Evolutionary conservation across 2,888 invertebrate species (phyloP).

Genomic region (Buathra laborator): DNA sequence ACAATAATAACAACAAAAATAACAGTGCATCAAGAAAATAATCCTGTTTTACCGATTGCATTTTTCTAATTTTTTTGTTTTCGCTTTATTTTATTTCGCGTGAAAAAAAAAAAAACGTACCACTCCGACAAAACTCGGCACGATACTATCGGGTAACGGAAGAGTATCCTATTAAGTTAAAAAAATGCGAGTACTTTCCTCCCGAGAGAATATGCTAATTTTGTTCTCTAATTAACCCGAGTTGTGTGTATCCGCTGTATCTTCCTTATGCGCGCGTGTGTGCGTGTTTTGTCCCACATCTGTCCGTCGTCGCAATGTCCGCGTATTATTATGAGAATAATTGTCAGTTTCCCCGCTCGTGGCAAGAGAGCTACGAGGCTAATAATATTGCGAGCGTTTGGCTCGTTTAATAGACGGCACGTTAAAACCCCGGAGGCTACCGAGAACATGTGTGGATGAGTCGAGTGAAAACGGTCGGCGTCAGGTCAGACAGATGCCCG

Average conservation of each 20-base stretch:
- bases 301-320: conserved; percentile 9
- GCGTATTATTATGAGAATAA: conserved; percentile 52
- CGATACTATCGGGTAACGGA: no score
- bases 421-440: conserved; percentile 46
- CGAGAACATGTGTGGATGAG: conserved; percentile 28
- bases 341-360: conserved; percentile 45
- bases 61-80: background rate
- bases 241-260: background rate
- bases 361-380: conserved; percentile 1
- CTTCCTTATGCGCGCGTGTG: background rate
- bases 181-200: background rate
- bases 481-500: conserved; percentile 45
- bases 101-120: background rate
- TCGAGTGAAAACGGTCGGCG: conserved; percentile 45
- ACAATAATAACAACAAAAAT: background rate
- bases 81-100: background rate
- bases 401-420: conserved; percentile 41
- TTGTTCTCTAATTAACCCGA: background rate
- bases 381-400: conserved; percentile 53
- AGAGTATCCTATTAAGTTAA: background rate
- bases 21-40: background rate
- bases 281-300: background rate
- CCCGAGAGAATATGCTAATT: background rate
- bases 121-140: background rate
- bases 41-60: background rate